Base-by-base conservation (phyloP, 2,113 vertebrate species). In the Dasyornis broadbenti region DNA sequence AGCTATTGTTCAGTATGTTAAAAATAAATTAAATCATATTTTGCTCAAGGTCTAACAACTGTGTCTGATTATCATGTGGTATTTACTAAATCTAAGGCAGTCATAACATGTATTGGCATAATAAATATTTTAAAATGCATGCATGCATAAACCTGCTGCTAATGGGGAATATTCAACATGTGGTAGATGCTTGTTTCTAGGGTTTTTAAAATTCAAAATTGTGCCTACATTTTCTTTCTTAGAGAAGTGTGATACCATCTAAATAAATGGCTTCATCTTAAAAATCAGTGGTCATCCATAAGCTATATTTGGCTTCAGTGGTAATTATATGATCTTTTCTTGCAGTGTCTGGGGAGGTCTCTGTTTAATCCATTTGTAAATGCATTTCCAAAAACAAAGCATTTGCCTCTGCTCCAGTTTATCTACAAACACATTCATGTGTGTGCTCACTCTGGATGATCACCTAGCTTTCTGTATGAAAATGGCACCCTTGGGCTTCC, bases 21-120 rank as follows among this genome's bases (percentile, higher is more conserved):
- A 94, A 97, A 96, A 90, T 93, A 96, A 96, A 96, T 93, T 88
- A 72, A 95, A 96, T 92, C 77, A 77, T 93, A 94, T 96, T 97
- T 94, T 86, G 91, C 89, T 97, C 56, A 92, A 94, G 95, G 95
- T 97, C 94, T 94, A 92, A 92, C 92, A 96, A 96, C 91, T 97
- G 94, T 73, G 44, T 73, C 80, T 91, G 77, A 96, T 95, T 97
- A 97, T 90, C 86, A 94, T 94, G 91, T 89, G 92, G 94, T 94
- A 94, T 97, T 94, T 96, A 92, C 81, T 81, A 92, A 96, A 93
- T 91, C 72, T 93, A 83, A 84, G 91, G 30, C 93, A 94, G 91
- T 92, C 92, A 94, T 94, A 94, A 91, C 86, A 92, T 89, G 72
- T 57, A 89, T 44, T 93, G 89, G 93, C 86, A 83, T 66, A 96